These are phyloP conservation scores for Ditylenchus dipsaci DNA, from an alignment of 1,140 invertebrate genomes.

Conservation along the genomic window DNA sequence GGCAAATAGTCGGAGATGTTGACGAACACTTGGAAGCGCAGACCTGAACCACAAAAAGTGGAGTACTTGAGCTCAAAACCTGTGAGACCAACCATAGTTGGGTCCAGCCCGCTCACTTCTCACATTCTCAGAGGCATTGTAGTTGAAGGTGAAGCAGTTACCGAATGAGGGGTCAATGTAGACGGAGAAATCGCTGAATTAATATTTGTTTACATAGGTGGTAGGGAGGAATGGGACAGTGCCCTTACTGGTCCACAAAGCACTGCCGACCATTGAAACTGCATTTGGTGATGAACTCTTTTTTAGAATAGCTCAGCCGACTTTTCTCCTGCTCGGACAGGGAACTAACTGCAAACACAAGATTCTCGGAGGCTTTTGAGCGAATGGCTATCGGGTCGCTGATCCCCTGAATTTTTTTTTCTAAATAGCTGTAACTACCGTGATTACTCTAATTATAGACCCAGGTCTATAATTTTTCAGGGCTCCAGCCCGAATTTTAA, in stretches of 20 bases:
- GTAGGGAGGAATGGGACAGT: background rate
- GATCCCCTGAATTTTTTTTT: conserved; percentile 28
- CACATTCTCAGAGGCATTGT: conserved; percentile 45
- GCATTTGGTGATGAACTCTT: conserved; percentile 57
- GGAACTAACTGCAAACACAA: conserved; percentile 51
- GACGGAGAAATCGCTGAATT: conserved; percentile 50
- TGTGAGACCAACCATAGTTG: conserved; percentile 41
- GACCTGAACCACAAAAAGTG: conserved; percentile 30
- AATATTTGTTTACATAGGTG: too few relatives aligned
- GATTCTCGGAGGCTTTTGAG: conserved; percentile 52
- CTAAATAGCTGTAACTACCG: too few relatives aligned
- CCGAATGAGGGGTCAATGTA: conserved; percentile 54
- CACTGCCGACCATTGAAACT: conserved; percentile 56
- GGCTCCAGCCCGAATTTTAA: too few relatives aligned
- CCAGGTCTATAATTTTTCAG: too few relatives aligned
- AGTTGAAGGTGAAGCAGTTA: conserved; percentile 57
- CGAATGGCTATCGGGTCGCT: conserved; percentile 52
- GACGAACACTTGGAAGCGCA: conserved; percentile 57
- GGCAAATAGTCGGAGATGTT: conserved; percentile 57
- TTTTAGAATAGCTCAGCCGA: conserved; percentile 47
- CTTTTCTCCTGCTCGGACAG: conserved; percentile 46
- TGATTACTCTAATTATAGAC: too few relatives aligned
- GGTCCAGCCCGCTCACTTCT: conserved; percentile 53
- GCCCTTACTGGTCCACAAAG: conserved; percentile 48
- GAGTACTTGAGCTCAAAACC: too few relatives aligned